A percentile compares a stretch with the other conserved stretches of the same genome.
These are phyloP conservation scores for Oncorhynchus tshawytscha DNA, from an alignment of 2,113 vertebrate genomes.

Conservation along the genomic window DNA sequence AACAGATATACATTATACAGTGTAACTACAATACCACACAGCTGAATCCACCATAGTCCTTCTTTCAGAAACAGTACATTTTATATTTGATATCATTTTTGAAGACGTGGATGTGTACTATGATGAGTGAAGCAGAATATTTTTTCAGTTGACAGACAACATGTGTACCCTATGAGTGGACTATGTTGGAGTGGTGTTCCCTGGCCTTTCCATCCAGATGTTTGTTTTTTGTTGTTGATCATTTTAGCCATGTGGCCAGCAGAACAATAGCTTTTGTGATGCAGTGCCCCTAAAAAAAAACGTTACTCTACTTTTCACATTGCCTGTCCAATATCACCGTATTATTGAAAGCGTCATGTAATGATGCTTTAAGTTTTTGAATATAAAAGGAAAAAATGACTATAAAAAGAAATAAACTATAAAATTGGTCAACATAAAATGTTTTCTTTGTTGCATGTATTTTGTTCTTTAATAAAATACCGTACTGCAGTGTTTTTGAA, in stretches of 20 bases:
- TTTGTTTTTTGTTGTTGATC: neutral
- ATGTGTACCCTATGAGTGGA: constrained; percentile 6
- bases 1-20: neutral
- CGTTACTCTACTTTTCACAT: constrained; percentile 61
- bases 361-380: constrained; percentile 76
- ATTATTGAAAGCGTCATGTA: constrained; percentile 70
- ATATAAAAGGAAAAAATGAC: constrained; percentile 51
- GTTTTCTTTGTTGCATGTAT: constrained; percentile 81
- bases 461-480: constrained; percentile 77
- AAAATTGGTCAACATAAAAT: constrained; percentile 79
- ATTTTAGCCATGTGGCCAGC: constrained; percentile 32
- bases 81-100: constrained; percentile 48
- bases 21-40: neutral
- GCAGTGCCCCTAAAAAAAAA: constrained; percentile 2
- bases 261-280: constrained; percentile 38
- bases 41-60: neutral
- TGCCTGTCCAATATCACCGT: constrained; percentile 63
- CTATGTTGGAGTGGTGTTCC: neutral
- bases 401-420: constrained; percentile 36
- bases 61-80: constrained; percentile 26
- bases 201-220: neutral
- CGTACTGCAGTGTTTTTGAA: constrained; percentile 77
- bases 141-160: constrained; percentile 7
- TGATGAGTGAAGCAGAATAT: constrained; percentile 14
- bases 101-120: constrained; percentile 5